Evolutionary conservation across 2,888 invertebrate species (phyloP).

Genomic region (Priocnemis perturbator): DNA sequence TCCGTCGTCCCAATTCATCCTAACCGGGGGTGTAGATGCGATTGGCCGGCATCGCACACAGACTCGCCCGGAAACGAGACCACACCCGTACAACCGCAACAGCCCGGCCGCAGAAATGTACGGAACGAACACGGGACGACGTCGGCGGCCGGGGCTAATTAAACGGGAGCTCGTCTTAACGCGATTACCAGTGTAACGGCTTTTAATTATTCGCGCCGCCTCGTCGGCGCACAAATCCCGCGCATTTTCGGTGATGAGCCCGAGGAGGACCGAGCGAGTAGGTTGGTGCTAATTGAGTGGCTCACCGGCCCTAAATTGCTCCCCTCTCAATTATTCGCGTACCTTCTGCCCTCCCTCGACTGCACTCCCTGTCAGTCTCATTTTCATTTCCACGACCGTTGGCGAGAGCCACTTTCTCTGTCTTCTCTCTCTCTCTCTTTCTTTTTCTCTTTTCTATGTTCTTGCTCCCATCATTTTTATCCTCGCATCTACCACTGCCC

Average conservation of each 20-base stretch:
- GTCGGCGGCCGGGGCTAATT: conserved; percentile 51
- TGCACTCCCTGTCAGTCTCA: conserved; percentile 9
- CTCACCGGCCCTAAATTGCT: conserved; percentile 55
- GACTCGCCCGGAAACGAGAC: too few species aligned
- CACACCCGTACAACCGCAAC: conserved; percentile 4
- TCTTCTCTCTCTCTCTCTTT: conserved; percentile 11
- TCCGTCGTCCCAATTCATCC: too few species aligned
- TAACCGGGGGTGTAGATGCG: too few species aligned
- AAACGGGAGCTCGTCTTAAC: conserved; percentile 56
- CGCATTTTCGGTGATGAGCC: conserved; percentile 37
- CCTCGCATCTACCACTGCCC: conserved; percentile 12
- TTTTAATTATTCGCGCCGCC: conserved; percentile 58
- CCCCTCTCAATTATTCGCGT: conserved; percentile 52
- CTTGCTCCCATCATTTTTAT: conserved; percentile 24
- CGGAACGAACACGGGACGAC: conserved; percentile 26
- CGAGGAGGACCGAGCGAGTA: background rate
- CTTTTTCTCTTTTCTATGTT: conserved; percentile 5
- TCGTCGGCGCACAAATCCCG: conserved; percentile 34
- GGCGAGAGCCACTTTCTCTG: conserved; percentile 7
- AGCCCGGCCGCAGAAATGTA: conserved; percentile 4
- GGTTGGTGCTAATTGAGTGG: conserved; percentile 35
- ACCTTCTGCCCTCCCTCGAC: conserved; percentile 14
- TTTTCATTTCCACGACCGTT: too few species aligned
- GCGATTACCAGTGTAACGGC: conserved; percentile 57
- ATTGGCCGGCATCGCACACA: too few species aligned